Conservation (phyloP, 2,797 vertebrate species). For the Tragelaphus eurycerus region DNA sequence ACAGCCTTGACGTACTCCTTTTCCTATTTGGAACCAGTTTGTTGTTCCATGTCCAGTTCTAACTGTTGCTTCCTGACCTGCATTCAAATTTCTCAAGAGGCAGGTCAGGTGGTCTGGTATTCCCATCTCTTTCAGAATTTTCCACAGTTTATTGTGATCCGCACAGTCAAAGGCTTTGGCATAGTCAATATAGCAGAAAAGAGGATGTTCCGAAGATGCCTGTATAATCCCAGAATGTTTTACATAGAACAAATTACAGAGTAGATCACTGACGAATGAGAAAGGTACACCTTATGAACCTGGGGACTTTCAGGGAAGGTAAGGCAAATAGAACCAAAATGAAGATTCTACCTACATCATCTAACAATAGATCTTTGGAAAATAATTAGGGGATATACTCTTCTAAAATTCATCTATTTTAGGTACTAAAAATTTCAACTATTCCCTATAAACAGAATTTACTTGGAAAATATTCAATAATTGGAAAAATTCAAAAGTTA, state of each 20-base stretch:
- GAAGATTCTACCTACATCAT: neutral
- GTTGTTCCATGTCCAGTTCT: too few relatives aligned
- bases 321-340: neutral
- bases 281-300: neutral
- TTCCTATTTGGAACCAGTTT: too few relatives aligned
- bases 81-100: too few relatives aligned
- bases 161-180: too few relatives aligned
- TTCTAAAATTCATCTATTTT: neutral
- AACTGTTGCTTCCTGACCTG: too few relatives aligned
- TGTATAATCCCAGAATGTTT: conserved; percentile 31
- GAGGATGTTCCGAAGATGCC: neutral
- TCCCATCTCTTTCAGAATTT: too few relatives aligned
- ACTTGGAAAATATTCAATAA: neutral
- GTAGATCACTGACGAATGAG: neutral
- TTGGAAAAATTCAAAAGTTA: neutral
- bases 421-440: neutral
- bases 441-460: neutral
- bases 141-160: too few relatives aligned
- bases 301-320: neutral
- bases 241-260: conserved; percentile 29
- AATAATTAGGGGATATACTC: neutral
- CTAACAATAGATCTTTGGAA: neutral
- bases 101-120: too few relatives aligned
- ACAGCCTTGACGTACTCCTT: too few relatives aligned
- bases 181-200: too few relatives aligned